Percentiles rank a stretch among this genome's conserved stretches.
These are phyloP conservation scores for Amia ocellicauda DNA, from an alignment of 2,113 vertebrate genomes.

Conservation along the genomic window DNA sequence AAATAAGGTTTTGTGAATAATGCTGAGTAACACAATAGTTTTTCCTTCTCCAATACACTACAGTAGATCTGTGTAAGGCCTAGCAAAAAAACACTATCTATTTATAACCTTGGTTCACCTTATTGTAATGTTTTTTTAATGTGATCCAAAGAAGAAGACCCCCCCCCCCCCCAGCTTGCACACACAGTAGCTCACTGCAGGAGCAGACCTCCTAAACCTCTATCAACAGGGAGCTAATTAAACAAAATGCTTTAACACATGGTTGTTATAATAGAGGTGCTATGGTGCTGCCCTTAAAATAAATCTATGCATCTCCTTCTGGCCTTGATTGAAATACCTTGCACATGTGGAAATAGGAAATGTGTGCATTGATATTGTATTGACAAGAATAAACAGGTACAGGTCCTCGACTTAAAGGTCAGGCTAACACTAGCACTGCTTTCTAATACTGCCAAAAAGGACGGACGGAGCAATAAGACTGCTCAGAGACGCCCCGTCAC, in stretches of 20 bases:
- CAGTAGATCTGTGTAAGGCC: too few species aligned
- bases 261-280: not conserved
- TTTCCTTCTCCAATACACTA: not conserved
- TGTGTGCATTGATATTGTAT: too few species aligned
- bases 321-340: not conserved
- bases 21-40: too few species aligned
- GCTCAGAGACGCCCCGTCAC: too few species aligned
- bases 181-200: conserved; percentile 46
- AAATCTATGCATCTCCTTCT: not conserved
- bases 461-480: too few species aligned
- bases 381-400: too few species aligned
- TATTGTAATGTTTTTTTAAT: conserved; percentile 55
- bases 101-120: conserved; percentile 46
- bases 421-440: too few species aligned
- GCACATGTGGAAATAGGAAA: too few species aligned
- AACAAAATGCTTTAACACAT: conserved; percentile 49
- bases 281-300: not conserved
- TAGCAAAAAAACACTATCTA: conserved; percentile 22
- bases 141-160: conserved; percentile 46
- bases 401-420: too few species aligned
- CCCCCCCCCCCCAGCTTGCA: too few species aligned
- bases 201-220: conserved; percentile 38
- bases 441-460: too few species aligned
- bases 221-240: conserved; percentile 59
- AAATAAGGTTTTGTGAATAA: too few species aligned